Evolutionary conservation across 2,113 vertebrate species (phyloP).

Genomic region (Macrotus californicus): DNA sequence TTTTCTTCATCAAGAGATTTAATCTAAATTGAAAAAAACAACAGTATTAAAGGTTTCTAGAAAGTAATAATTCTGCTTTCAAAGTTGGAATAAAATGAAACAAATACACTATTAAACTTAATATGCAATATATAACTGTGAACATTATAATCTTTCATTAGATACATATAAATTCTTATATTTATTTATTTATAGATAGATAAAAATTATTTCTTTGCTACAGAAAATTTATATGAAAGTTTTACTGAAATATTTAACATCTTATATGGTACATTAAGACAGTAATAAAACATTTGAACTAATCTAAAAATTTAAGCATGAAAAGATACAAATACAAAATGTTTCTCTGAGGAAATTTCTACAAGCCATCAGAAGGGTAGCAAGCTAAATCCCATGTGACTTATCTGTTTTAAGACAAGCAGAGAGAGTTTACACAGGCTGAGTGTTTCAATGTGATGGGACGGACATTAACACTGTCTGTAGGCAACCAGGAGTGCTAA

Average conservation of each 20-base stretch:
- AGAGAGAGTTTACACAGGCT: neutral
- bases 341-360: neutral
- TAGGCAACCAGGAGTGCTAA: neutral
- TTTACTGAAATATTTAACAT: neutral
- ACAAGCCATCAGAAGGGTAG: neutral
- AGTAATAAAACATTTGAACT: neutral
- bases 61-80: neutral
- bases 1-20: conserved; percentile 86
- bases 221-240: neutral
- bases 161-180: neutral
- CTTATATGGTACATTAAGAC: neutral
- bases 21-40: conserved; percentile 78
- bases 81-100: neutral
- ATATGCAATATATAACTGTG: neutral
- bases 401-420: neutral
- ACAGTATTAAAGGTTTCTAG: neutral
- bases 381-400: neutral
- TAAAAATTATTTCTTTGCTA: neutral
- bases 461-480: neutral
- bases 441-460: neutral
- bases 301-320: neutral
- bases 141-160: neutral
- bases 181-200: neutral
- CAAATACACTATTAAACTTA: neutral
- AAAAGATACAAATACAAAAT: neutral